Conservation (phyloP, 2,888 invertebrate genomes). For the Uropetala carovei region DNA sequence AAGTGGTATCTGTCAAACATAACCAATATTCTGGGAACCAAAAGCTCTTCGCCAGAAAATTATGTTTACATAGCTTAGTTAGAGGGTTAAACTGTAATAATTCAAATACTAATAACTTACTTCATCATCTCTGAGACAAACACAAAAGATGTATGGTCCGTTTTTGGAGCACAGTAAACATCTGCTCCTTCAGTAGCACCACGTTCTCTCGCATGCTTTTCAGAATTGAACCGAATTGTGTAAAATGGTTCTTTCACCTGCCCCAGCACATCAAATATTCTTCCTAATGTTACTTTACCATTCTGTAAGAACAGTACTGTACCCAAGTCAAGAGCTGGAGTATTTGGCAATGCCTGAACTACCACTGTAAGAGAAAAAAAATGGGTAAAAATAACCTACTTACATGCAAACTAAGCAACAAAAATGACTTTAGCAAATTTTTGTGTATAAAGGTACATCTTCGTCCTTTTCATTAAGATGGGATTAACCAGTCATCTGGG, state of each 20-base stretch:
- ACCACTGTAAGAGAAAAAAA: slow-evolving; percentile 80
- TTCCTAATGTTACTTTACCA: slow-evolving; percentile 85
- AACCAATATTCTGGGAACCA: slow-evolving; percentile 22
- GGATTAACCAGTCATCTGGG: too few species aligned
- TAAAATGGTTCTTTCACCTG: slow-evolving; percentile 91
- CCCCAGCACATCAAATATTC: slow-evolving; percentile 95
- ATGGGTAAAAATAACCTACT: background rate
- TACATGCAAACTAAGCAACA: too few species aligned
- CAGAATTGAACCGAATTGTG: slow-evolving; percentile 91
- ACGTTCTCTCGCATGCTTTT: slow-evolving; percentile 83
- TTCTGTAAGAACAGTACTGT: slow-evolving; percentile 90
- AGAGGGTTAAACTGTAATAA: slow-evolving; percentile 14
- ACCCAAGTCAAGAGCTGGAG: slow-evolving; percentile 90
- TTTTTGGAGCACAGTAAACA: slow-evolving; percentile 90
- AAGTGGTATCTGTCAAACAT: slow-evolving; percentile 66
- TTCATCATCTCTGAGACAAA: slow-evolving; percentile 84
- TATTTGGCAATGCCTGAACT: slow-evolving; percentile 83
- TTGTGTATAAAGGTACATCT: too few species aligned
- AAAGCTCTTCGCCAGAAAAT: slow-evolving; percentile 37
- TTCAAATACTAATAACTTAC: slow-evolving; percentile 75
- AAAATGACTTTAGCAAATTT: too few species aligned
- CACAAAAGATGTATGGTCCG: slow-evolving; percentile 85
- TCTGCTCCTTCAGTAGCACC: slow-evolving; percentile 82
- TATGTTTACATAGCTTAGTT: slow-evolving; percentile 55
- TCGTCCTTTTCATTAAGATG: too few species aligned